Evolutionary conservation across 2,113 vertebrate genomes (phyloP).

Genomic region (Daboia siamensis): DNA sequence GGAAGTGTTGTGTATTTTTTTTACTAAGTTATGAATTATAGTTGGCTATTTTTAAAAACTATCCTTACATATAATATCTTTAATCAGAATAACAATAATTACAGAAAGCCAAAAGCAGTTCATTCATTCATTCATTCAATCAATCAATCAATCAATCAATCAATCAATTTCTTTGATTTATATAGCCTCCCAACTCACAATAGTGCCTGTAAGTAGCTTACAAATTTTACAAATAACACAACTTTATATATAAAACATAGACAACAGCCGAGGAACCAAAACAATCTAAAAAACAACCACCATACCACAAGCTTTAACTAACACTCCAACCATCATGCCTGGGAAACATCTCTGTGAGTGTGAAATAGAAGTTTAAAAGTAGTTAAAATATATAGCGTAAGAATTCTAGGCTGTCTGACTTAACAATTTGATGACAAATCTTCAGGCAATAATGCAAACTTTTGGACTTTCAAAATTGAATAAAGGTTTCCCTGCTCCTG

Average conservation of each 20-base stretch:
- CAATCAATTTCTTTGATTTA: background rate
- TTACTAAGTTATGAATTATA: background rate
- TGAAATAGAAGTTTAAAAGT: background rate
- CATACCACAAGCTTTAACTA: too few species aligned
- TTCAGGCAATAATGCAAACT: background rate
- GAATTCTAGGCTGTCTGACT: background rate
- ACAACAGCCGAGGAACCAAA: too few species aligned
- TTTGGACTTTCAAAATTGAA: background rate
- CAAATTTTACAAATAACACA: too few species aligned
- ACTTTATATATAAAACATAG: too few species aligned
- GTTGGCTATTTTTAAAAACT: background rate
- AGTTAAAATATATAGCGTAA: background rate
- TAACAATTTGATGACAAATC: background rate
- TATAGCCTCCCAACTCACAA: background rate
- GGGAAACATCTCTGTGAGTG: too few species aligned
- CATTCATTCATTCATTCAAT: background rate
- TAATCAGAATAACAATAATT: background rate
- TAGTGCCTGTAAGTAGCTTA: too few species aligned
- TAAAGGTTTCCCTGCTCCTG: background rate
- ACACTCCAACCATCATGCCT: too few species aligned
- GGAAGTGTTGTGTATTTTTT: constrained; percentile 16
- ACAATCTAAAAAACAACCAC: too few species aligned
- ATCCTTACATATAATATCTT: background rate
- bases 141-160: background rate
- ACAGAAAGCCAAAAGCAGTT: background rate